Conservation (phyloP, 2,888 invertebrate genomes). For the Tetanocera ferruginea region DNA sequence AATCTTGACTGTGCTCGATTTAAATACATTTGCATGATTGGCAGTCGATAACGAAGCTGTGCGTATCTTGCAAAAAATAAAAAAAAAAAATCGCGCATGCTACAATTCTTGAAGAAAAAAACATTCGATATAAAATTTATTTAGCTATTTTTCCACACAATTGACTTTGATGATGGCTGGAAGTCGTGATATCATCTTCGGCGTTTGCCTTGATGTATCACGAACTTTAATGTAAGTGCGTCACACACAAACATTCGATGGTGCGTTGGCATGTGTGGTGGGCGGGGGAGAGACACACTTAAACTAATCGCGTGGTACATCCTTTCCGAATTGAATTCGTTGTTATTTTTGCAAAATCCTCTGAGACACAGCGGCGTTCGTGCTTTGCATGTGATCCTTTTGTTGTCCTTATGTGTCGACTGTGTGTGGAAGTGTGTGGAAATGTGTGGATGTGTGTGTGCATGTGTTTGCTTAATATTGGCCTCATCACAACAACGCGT, state of each 20-base stretch:
- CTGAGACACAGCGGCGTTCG: slow-evolving; percentile 42
- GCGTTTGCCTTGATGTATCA: not conserved
- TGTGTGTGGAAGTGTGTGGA: not conserved
- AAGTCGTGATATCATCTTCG: slow-evolving; percentile 31
- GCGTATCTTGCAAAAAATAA: not conserved
- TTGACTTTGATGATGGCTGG: slow-evolving; percentile 63
- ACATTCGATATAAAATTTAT: slow-evolving; percentile 38
- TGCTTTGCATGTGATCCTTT: slow-evolving; percentile 39
- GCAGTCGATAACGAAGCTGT: not conserved
- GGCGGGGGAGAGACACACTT: slow-evolving; percentile 33
- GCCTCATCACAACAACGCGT: slow-evolving; percentile 54
- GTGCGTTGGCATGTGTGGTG: not conserved
- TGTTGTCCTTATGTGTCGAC: not conserved
- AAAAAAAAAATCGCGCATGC: not conserved
- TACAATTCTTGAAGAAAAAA: not conserved
- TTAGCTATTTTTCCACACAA: slow-evolving; percentile 65
- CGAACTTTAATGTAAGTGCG: slow-evolving; percentile 41
- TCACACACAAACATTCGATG: slow-evolving; percentile 42
- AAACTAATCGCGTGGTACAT: slow-evolving; percentile 41
- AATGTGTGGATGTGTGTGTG: not conserved
- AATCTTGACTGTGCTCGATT: slow-evolving; percentile 11
- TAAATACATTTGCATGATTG: slow-evolving; percentile 43
- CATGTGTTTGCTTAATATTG: slow-evolving; percentile 52
- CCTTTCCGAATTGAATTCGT: slow-evolving; percentile 15
- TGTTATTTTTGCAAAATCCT: slow-evolving; percentile 39